Percentiles rank a stretch among this genome's conserved stretches.
These are phyloP conservation scores for Halcyon malimbica DNA, from an alignment of 2,113 vertebrate genomes.

Conservation along the genomic window DNA sequence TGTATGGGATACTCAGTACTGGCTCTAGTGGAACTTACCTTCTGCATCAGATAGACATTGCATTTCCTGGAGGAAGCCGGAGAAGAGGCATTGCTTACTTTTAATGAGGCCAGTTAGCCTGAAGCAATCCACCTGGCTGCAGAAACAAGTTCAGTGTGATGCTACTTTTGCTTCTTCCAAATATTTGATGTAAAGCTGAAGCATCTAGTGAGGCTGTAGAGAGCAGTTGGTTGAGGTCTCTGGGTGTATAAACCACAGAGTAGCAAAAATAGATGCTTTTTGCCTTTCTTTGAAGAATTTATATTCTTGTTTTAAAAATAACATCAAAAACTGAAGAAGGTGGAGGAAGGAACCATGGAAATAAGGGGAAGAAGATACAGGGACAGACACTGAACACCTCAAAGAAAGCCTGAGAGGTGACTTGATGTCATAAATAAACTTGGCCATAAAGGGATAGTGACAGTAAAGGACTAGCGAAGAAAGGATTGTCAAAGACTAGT, in stretches of 20 bases:
- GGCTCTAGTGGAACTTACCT: neutral
- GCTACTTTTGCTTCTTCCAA: neutral
- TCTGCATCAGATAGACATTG: neutral
- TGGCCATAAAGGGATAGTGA: neutral
- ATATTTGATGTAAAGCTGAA: neutral
- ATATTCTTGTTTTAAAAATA: neutral
- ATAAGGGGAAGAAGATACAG: neutral
- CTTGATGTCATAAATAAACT: neutral
- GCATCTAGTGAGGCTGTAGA: neutral
- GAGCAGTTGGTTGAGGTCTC: neutral
- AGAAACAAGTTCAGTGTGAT: neutral
- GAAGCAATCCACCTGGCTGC: conserved; percentile 6
- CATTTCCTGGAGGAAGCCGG: neutral
- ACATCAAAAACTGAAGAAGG: neutral
- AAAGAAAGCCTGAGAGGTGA: neutral
- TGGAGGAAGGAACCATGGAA: neutral
- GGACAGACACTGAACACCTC: neutral
- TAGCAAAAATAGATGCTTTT: neutral
- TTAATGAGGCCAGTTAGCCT: neutral
- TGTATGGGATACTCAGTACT: neutral
- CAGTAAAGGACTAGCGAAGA: neutral
- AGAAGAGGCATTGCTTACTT: neutral
- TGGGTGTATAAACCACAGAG: neutral
- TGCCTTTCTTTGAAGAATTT: neutral
- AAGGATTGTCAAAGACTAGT: conserved; percentile 3